Conservation (phyloP, 2,888 invertebrate species). For the Eristalis arbustorum region DNA sequence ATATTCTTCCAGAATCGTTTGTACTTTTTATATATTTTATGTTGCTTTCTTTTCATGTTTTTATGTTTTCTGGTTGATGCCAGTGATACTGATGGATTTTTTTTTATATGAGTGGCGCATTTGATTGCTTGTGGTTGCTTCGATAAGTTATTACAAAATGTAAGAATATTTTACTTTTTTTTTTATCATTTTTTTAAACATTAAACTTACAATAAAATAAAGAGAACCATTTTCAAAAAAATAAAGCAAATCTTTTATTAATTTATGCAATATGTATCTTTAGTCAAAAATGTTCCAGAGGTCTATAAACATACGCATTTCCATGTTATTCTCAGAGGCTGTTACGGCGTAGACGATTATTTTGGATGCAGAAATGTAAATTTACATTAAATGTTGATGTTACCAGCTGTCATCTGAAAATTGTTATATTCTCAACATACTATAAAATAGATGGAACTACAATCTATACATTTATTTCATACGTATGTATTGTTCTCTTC, state of each 20-base stretch:
- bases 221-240: slow-evolving; percentile 57
- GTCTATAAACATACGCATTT: too few relatives aligned
- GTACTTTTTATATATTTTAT: slow-evolving; percentile 43
- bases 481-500: too few relatives aligned
- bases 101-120: slow-evolving; percentile 44
- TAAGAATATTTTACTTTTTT: slow-evolving; percentile 27
- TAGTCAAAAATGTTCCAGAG: background rate
- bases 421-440: too few relatives aligned
- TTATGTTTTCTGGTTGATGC: slow-evolving; percentile 32
- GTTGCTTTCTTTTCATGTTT: slow-evolving; percentile 18
- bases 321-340: too few relatives aligned
- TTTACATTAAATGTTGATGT: too few relatives aligned
- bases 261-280: slow-evolving; percentile 1
- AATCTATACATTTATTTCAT: too few relatives aligned
- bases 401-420: too few relatives aligned
- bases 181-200: slow-evolving; percentile 50
- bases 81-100: slow-evolving; percentile 29
- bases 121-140: slow-evolving; percentile 65
- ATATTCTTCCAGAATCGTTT: slow-evolving; percentile 52
- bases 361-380: too few relatives aligned
- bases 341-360: too few relatives aligned
- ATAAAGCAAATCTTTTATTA: background rate
- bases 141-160: slow-evolving; percentile 34
- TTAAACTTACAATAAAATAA: slow-evolving; percentile 63
- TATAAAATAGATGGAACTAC: too few relatives aligned